A percentile compares a stretch with the other conserved stretches of the same genome.
Evolutionary conservation across 2,113 vertebrate genomes (phyloP).

Genomic region (Alligator mississippiensis): DNA sequence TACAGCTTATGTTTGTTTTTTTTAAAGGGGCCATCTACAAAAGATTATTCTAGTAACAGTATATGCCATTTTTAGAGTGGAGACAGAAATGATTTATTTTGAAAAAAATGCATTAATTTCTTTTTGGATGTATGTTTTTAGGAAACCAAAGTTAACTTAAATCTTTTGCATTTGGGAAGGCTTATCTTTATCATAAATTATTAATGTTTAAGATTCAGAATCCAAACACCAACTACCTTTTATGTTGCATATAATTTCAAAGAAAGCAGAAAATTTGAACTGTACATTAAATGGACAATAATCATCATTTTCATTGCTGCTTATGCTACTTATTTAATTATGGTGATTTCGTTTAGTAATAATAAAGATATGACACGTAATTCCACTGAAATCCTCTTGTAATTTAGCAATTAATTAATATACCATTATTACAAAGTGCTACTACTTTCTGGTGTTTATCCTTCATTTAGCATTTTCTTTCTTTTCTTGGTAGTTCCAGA

Average conservation of each 20-base stretch:
- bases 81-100: background rate
- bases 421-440: background rate
- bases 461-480: background rate
- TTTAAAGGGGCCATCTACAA: background rate
- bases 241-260: slow-evolving; percentile 7
- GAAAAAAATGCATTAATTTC: background rate
- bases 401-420: background rate
- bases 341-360: background rate
- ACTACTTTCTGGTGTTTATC: background rate
- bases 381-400: background rate
- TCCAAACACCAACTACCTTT: background rate
- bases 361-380: background rate
- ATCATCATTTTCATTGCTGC: background rate
- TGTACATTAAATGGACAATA: slow-evolving; percentile 6
- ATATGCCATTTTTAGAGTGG: background rate
- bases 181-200: background rate
- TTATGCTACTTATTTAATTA: slow-evolving; percentile 1
- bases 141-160: background rate
- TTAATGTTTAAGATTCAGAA: background rate
- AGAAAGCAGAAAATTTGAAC: background rate
- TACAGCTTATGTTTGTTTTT: background rate
- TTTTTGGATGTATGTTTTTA: background rate
- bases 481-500: background rate
- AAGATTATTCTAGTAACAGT: background rate
- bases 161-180: background rate